Conservation (phyloP, 2,113 vertebrate genomes). For the Ahaetulla prasina region DNA sequence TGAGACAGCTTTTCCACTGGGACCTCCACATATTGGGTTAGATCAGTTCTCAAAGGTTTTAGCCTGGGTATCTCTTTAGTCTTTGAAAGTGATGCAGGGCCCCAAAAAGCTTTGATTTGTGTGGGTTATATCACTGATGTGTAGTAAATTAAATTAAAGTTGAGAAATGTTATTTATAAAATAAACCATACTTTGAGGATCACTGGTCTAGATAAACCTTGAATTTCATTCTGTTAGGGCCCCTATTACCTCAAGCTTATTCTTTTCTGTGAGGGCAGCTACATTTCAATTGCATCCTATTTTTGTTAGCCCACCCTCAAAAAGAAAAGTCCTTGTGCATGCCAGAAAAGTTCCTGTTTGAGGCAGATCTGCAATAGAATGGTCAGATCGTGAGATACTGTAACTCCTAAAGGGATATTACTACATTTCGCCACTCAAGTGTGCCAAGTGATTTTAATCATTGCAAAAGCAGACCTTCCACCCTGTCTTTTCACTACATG, state of each 20-base stretch:
- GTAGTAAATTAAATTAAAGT: neutral
- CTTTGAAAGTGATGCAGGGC: neutral
- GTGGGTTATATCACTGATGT: neutral
- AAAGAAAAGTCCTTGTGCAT: neutral
- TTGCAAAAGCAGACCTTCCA: neutral
- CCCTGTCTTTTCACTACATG: neutral
- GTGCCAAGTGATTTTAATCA: neutral
- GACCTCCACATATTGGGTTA: neutral
- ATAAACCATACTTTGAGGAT: neutral
- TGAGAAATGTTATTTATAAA: neutral
- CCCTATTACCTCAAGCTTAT: neutral
- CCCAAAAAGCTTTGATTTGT: neutral
- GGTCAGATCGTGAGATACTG: neutral
- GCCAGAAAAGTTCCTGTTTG: neutral
- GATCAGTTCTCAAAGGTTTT: neutral
- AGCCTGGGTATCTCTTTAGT: neutral
- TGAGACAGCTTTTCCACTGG: neutral
- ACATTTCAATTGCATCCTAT: neutral
- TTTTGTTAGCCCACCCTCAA: too few relatives aligned
- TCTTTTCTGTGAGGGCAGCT: neutral
- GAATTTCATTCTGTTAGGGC: neutral
- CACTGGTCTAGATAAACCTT: neutral
- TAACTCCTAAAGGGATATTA: neutral
- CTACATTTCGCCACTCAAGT: neutral
- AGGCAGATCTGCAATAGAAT: neutral